phyloP scores from a whole-genome alignment of 1,140 invertebrate species.

The Pogonus chalceus region DNA sequence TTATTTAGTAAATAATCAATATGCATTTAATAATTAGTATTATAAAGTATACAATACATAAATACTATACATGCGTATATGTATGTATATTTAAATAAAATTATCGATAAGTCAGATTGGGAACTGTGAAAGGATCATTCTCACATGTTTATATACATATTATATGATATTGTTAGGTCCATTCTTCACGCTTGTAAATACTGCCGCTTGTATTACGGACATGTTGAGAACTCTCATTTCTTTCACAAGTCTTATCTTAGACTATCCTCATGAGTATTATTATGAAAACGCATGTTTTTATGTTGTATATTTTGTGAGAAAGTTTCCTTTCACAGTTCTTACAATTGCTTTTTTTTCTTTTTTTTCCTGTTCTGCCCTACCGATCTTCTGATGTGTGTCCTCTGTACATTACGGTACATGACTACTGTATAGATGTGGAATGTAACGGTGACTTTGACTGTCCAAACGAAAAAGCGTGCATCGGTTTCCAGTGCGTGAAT shows the following conservation, averaged over 20 bases:
- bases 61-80: too few relatives aligned
- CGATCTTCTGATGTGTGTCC: conserved; percentile 25
- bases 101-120: conserved; percentile 41
- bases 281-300: conserved; percentile 17
- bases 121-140: conserved; percentile 54
- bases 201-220: conserved; percentile 41
- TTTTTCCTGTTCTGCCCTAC: conserved; percentile 49
- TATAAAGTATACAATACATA: too few relatives aligned
- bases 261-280: conserved; percentile 51
- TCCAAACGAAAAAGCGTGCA: conserved; percentile 81
- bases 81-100: conserved; percentile 8
- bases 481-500: conserved; percentile 76
- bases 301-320: conserved; percentile 54
- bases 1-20: too few relatives aligned
- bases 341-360: conserved; percentile 59
- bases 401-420: not conserved
- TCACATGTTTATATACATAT: conserved; percentile 40
- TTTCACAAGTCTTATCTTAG: conserved; percentile 28
- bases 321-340: conserved; percentile 67
- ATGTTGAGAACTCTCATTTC: conserved; percentile 32
- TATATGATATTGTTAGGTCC: conserved; percentile 34
- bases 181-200: conserved; percentile 46
- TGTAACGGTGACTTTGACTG: conserved; percentile 85
- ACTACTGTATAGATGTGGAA: conserved; percentile 74
- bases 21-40: too few relatives aligned